These are phyloP conservation scores for Halichondria panicea DNA, from an alignment of 37 sponge, comb jelly and placozoan genomes.

Conservation along the genomic window DNA sequence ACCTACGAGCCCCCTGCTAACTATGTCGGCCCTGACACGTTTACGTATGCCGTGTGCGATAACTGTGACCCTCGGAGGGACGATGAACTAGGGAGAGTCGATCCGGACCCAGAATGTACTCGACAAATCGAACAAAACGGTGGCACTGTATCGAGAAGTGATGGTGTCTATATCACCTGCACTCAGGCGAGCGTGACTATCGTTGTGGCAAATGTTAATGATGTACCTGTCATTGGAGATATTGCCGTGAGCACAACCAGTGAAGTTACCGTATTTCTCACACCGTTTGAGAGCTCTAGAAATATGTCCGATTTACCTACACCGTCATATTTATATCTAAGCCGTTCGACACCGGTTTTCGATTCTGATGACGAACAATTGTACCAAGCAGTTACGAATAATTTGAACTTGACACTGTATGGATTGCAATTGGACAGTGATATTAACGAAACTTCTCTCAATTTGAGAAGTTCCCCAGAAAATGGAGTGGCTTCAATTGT, in stretches of 20 bases:
- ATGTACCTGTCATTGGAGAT: slow-evolving; percentile 72
- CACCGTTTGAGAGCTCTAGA: slow-evolving; percentile 63
- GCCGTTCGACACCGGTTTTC: slow-evolving; percentile 49
- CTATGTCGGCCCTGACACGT: slow-evolving; percentile 79
- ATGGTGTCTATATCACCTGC: slow-evolving; percentile 63
- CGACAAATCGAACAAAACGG: slow-evolving; percentile 70
- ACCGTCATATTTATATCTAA: slow-evolving; percentile 33
- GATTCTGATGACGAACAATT: slow-evolving; percentile 79
- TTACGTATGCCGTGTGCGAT: slow-evolving; percentile 86
- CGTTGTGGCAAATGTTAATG: slow-evolving; percentile 59
- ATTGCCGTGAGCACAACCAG: slow-evolving; percentile 41
- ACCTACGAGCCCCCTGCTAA: slow-evolving; percentile 74
- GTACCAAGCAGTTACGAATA: neutral
- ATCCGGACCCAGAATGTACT: slow-evolving; percentile 58
- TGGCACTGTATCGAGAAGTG: slow-evolving; percentile 9
- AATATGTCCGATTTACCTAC: neutral
- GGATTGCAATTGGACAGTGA: slow-evolving; percentile 37
- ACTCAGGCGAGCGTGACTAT: slow-evolving; percentile 54
- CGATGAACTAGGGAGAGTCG: slow-evolving; percentile 66
- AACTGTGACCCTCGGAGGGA: slow-evolving; percentile 66
- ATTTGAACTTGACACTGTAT: slow-evolving; percentile 57
- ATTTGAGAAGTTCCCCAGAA: slow-evolving; percentile 8
- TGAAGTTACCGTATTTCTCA: slow-evolving; percentile 26
- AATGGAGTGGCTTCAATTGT: slow-evolving; percentile 26
- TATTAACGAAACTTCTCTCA: slow-evolving; percentile 62